These are phyloP conservation scores for Cataglyphis altisquamis DNA, from an alignment of 2,888 invertebrate genomes.

Conservation along the genomic window DNA sequence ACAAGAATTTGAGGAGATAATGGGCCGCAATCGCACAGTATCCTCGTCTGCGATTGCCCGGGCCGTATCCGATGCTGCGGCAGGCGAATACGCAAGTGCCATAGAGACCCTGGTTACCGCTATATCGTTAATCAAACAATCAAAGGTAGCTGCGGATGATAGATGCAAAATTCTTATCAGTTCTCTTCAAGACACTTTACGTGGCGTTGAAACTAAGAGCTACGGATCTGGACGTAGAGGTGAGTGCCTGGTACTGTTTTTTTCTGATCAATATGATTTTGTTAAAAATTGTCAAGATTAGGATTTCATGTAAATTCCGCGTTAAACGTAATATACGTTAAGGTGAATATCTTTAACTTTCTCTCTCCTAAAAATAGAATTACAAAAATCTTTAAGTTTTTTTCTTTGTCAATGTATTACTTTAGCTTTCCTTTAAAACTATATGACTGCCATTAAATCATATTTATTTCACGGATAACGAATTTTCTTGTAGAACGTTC, in stretches of 20 bases:
- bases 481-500: slow-evolving; percentile 85
- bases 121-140: slow-evolving; percentile 99
- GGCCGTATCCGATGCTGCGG: slow-evolving; percentile 98
- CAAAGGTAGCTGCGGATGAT: slow-evolving; percentile 97
- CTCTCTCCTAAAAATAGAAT: neutral
- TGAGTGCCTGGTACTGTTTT: slow-evolving; percentile 65
- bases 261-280: neutral
- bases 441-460: too few species aligned
- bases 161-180: slow-evolving; percentile 99
- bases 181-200: slow-evolving; percentile 97
- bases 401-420: neutral
- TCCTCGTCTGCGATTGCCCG: slow-evolving; percentile 98
- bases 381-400: neutral
- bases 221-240: slow-evolving; percentile 93
- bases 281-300: neutral
- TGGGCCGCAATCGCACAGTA: slow-evolving; percentile 98
- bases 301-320: neutral
- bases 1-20: slow-evolving; percentile 99
- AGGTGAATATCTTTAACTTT: neutral
- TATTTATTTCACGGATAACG: neutral
- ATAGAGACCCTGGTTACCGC: slow-evolving; percentile 99
- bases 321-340: neutral
- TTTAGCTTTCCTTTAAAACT: neutral
- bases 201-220: slow-evolving; percentile 99
- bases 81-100: slow-evolving; percentile 98